These are phyloP conservation scores for Xenentodon cancila DNA, from an alignment of 2,797 vertebrate species.

Conservation along the genomic window DNA sequence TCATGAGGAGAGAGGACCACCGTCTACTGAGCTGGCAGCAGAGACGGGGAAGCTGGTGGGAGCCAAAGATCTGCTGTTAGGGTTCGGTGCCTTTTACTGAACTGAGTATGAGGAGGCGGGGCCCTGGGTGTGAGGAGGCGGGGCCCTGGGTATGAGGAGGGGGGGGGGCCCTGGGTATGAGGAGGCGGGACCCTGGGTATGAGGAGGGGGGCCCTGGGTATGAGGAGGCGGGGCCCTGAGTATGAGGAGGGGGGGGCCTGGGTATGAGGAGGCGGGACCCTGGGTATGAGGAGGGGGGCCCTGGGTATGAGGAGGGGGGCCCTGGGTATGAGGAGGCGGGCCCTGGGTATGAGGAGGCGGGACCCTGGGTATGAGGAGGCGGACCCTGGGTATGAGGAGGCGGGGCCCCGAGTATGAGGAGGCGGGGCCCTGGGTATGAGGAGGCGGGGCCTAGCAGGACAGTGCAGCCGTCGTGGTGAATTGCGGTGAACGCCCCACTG, in stretches of 20 bases:
- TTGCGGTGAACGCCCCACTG: not conserved
- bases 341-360: constrained; percentile 5
- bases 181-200: constrained; percentile 3
- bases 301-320: constrained; percentile 7
- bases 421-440: constrained; percentile 4
- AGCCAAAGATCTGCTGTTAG: not conserved
- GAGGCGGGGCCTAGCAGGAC: constrained; percentile 2
- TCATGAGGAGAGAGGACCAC: no score
- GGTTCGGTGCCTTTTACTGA: constrained; percentile 20
- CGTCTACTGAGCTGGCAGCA: not conserved
- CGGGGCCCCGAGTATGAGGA: not conserved
- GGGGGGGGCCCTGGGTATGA: constrained; percentile 1
- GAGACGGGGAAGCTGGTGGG: not conserved
- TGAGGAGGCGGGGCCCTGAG: constrained; percentile 3
- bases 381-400: constrained; percentile 6
- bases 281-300: constrained; percentile 5
- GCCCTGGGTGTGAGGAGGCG: constrained; percentile 3
- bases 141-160: constrained; percentile 6
- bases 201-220: constrained; percentile 5
- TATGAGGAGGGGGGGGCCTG: constrained; percentile 4
- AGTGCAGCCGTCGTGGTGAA: no score
- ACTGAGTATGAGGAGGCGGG: constrained; percentile 6
- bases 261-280: constrained; percentile 1
- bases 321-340: constrained; percentile 4
- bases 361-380: constrained; percentile 4